These are phyloP conservation scores for Orgyia antiqua DNA, from an alignment of 2,888 invertebrate genomes.

Conservation along the genomic window DNA sequence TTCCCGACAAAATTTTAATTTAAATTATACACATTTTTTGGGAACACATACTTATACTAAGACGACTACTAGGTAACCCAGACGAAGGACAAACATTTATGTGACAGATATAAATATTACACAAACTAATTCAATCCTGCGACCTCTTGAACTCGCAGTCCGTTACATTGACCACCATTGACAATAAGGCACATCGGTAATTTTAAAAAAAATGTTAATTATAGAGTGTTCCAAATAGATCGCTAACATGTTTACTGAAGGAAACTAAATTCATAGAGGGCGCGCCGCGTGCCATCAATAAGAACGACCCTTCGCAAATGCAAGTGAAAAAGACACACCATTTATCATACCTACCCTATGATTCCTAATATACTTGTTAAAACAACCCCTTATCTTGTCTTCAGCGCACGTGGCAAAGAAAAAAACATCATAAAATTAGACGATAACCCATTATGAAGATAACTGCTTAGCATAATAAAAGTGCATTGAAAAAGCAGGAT, in stretches of 20 bases:
- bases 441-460: slow-evolving; percentile 52
- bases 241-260: slow-evolving; percentile 29
- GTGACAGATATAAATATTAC: too few relatives aligned
- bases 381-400: slow-evolving; percentile 75
- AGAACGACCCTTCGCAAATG: slow-evolving; percentile 56
- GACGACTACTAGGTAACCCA: too few relatives aligned
- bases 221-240: too few relatives aligned
- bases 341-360: slow-evolving; percentile 72
- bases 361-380: slow-evolving; percentile 74
- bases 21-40: too few relatives aligned
- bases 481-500: slow-evolving; percentile 64
- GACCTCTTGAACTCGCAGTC: too few relatives aligned
- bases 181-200: too few relatives aligned
- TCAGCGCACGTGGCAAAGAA: slow-evolving; percentile 44
- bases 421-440: slow-evolving; percentile 59
- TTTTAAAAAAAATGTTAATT: too few relatives aligned
- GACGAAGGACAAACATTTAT: too few relatives aligned
- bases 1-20: too few relatives aligned
- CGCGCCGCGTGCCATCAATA: slow-evolving; percentile 70
- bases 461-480: slow-evolving; percentile 70
- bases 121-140: too few relatives aligned
- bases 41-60: too few relatives aligned
- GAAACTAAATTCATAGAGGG: slow-evolving; percentile 44
- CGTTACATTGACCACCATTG: too few relatives aligned
- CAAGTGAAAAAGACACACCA: slow-evolving; percentile 69